Evolutionary conservation across 2,888 invertebrate species (phyloP), one percentile per base, ranked within the genome.

Genomic region (Horisme vitalbata): DNA sequence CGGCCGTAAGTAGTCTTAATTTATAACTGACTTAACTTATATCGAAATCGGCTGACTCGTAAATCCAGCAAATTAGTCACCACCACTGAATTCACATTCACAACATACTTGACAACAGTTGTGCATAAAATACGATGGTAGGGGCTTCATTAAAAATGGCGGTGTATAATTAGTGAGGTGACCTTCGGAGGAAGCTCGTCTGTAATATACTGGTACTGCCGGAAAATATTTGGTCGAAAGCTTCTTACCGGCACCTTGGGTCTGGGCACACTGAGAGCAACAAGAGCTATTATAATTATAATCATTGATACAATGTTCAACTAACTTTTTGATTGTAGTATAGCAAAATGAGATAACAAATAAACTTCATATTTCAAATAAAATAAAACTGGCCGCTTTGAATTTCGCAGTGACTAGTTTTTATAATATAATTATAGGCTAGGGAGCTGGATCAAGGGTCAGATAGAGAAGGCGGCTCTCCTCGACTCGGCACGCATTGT

Each of bases 171-270:
- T 39, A 39, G 21, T 20, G 38, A 24, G 34, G 13, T 43, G 59
- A 56, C 59, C 59, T 59, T 59, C 59, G 50, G 36, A 15, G 45
- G 47, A 52, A 48, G 55, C 53, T 52, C 46, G 33, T 50, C 52
- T 45, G 48, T 38, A 32, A 31, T 32, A 28, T 47, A 37, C 47
- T 39, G 45, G 45, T 33, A 39, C 30, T 12, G 39, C 45, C 48
- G 45, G 48, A 41, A 56, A 56, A 55, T 48, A 59, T 52, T 56
- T 48, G 44, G 38, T 38, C 54, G 49, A 48, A 41, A 44, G 38
- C 39, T 41, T 37, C 24, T 21, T 33, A 30, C 32, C 26, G 30
- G 37, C 47, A 45, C 28, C 23, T 44, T 4, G 4, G 37, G 27
- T 11, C 14, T 37, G 2, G 38, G 5, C 15, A 36, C 27, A 52